A percentile compares a stretch with the other conserved stretches of the same genome.
These are phyloP conservation scores for Athene noctua DNA, from an alignment of 2,113 vertebrate species.

Conservation along the genomic window DNA sequence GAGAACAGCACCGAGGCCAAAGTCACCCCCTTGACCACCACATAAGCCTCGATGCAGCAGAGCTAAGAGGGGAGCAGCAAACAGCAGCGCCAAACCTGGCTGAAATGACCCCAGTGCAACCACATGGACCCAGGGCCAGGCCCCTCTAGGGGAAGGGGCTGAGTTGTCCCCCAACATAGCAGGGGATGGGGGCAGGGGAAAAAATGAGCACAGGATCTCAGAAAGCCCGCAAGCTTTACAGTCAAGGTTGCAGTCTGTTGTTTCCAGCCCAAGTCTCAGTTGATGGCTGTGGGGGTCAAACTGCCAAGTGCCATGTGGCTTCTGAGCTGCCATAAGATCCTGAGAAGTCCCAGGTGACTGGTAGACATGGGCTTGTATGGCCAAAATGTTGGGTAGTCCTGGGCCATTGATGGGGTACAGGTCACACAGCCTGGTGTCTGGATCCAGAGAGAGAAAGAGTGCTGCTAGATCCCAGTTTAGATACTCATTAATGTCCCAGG, in stretches of 20 bases:
- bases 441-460: not conserved
- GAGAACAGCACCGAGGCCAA: not conserved
- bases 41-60: not conserved
- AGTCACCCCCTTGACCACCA: not conserved
- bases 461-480: not conserved
- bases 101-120: not conserved
- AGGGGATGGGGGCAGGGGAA: too few species aligned
- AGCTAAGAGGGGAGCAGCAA: not conserved
- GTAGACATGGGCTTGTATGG: too few species aligned
- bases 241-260: not conserved
- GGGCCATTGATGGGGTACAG: too few species aligned
- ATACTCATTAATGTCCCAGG: too few species aligned
- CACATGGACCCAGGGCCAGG: too few species aligned
- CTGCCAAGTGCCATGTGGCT: not conserved
- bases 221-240: not conserved
- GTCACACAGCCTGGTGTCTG: not conserved
- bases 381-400: not conserved
- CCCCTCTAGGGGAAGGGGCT: not conserved
- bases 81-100: not conserved
- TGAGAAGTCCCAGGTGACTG: too few species aligned
- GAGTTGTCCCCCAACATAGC: not conserved
- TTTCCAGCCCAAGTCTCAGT: not conserved
- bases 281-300: not conserved
- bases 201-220: not conserved
- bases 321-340: not conserved